Conservation (phyloP, 2,888 invertebrate genomes). For the Sphaerophoria taeniata region DNA sequence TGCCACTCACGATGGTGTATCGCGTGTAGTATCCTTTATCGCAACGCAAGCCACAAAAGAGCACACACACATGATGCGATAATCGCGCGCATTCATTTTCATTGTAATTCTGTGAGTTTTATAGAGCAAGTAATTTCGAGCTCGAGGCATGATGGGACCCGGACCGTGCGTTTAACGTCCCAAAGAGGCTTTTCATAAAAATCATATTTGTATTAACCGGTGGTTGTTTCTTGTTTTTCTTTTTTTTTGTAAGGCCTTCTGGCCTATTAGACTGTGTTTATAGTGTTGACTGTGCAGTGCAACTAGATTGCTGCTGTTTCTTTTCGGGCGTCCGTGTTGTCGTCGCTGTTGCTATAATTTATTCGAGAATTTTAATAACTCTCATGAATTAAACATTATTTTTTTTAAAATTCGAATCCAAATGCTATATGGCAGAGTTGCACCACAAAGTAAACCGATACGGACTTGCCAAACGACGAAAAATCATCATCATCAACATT, state of each 20-base stretch:
- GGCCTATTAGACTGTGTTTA: constrained; percentile 56
- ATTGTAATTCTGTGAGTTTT: constrained; percentile 55
- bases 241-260: constrained; percentile 30
- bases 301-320: constrained; percentile 28
- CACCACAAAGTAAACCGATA: too few species aligned
- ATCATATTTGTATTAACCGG: constrained; percentile 67
- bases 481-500: constrained; percentile 12
- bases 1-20: constrained; percentile 43
- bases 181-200: constrained; percentile 41
- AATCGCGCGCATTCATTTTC: constrained; percentile 44
- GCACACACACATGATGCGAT: constrained; percentile 21
- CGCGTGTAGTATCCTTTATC: constrained; percentile 50
- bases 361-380: constrained; percentile 66
- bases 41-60: constrained; percentile 31
- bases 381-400: constrained; percentile 67
- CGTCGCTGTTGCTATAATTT: constrained; percentile 48
- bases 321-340: constrained; percentile 4
- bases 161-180: not conserved
- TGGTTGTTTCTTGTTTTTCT: not conserved
- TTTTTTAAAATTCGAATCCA: too few species aligned
- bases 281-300: not conserved
- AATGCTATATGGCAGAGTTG: too few species aligned
- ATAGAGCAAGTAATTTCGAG: not conserved
- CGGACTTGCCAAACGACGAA: too few species aligned
- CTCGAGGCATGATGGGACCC: not conserved